Base-by-base conservation (phyloP, 2,797 vertebrate genomes). In the Peromyscus nudipes region DNA sequence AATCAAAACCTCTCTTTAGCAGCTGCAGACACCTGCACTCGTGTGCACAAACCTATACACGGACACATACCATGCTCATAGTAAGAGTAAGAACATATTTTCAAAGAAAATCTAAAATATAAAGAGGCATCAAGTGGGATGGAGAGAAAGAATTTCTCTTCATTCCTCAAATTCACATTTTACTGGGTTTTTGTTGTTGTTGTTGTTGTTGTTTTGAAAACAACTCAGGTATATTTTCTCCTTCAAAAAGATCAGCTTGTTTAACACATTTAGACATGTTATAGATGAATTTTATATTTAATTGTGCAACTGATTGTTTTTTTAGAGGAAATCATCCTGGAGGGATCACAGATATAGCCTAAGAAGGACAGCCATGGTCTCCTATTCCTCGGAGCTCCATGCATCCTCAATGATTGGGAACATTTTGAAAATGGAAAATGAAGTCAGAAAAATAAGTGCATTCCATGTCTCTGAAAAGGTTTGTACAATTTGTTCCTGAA, bases 391-490 rank as follows among this genome's bases (percentile, higher is more conserved):
- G 60, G n/a, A 67, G 19, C 87, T 55, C 16, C 69, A 29, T 31
- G 27, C 52, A 31, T 55, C 65, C 77, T 46, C 69, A 11, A 0
- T 6, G 7, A 75, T 4, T 89, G 12, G 89, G 34, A 94, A 7
- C 52, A 65, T 81, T 88, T 43, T 67, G 62, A 65, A 96, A 85
- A 79, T 2, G 34, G n/a, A 82, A 94, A 95, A 92, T 73, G n/a
- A 96, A 46, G 27, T 75, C 87, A 96, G 60, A 82, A 37, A 75
- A 92, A 62, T 37, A 19, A 92, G 14, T 17, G 0, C 19, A 40
- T 69, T 76, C 62, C 21, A 43, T 76, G 23, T 55, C 79, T 97
- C 60, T 69, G 49, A 71, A 76, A 73, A 16, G 55, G 46, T 62
- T 12, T 87, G 7, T 34, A 12, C 87, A 90, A 37, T 76, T 64